Evolutionary conservation across 2,888 invertebrate species (phyloP).

Genomic region (Paralinhomoeus sp.): DNA sequence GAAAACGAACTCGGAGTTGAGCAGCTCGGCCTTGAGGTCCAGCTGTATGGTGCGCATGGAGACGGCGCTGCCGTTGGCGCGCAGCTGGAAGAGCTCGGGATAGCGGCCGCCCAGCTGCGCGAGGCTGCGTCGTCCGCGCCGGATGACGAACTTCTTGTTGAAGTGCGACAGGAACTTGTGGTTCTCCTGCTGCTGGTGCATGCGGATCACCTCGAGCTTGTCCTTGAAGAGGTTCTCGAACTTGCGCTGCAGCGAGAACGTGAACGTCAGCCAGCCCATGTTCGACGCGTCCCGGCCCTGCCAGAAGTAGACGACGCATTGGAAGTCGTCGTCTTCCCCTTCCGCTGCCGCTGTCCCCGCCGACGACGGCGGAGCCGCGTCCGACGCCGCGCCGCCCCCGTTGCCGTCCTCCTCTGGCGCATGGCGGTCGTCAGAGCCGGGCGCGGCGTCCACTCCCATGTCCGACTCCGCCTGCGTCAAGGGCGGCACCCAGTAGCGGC

Average conservation of each 20-base stretch:
- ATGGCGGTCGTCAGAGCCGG: too few species aligned
- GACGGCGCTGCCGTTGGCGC: constrained; percentile 80
- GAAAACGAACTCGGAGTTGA: constrained; percentile 87
- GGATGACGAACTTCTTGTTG: constrained; percentile 72
- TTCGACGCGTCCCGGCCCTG: constrained; percentile 83
- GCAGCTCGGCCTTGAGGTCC: constrained; percentile 49
- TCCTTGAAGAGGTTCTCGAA: constrained; percentile 58
- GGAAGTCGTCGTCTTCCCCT: constrained; percentile 44
- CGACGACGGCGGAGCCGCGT: neutral
- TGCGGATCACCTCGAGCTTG: constrained; percentile 57
- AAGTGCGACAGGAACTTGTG: constrained; percentile 94
- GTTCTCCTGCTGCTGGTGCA: constrained; percentile 95
- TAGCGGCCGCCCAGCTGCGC: constrained; percentile 5
- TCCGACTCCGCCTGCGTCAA: constrained; percentile 32
- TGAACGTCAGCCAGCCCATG: constrained; percentile 99
- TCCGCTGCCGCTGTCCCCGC: too few species aligned
- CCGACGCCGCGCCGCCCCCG: neutral
- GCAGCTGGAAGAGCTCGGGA: constrained; percentile 75
- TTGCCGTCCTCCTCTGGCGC: neutral
- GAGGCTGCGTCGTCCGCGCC: constrained; percentile 38
- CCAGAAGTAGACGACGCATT: constrained; percentile 99
- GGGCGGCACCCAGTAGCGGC: constrained; percentile 68
- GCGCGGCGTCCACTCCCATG: constrained; percentile 5
- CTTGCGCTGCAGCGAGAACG: constrained; percentile 61
- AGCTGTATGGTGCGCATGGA: constrained; percentile 40